These are phyloP conservation scores for Oreamnos americanus DNA, from an alignment of 2,113 vertebrate genomes.

Conservation along the genomic window DNA sequence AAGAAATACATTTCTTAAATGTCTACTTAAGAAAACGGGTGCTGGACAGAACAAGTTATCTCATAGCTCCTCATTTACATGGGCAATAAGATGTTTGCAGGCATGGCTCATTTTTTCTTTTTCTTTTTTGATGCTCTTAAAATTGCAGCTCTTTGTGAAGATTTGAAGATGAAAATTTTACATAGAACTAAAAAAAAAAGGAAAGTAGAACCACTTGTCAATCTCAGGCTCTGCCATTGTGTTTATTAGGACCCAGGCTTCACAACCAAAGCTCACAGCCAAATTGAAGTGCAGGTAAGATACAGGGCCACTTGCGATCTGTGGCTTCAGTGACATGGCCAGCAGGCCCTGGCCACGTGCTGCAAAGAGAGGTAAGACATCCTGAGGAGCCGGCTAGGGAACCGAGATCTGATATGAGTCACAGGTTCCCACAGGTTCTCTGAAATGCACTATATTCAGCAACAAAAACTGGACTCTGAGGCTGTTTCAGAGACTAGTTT, in stretches of 20 bases:
- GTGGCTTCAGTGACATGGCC: not conserved
- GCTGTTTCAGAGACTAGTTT: not conserved
- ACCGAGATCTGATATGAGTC: not conserved
- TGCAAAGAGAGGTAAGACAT: accelerated
- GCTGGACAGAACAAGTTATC: not conserved
- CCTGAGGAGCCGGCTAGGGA: not conserved
- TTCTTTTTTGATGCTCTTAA: not conserved
- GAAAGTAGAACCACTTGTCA: not conserved
- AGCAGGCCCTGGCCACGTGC: not conserved
- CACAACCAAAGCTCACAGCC: too few species aligned
- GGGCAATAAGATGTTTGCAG: not conserved
- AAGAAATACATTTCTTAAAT: not conserved
- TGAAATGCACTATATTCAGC: not conserved
- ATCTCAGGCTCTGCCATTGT: not conserved
- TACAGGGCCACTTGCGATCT: accelerated
- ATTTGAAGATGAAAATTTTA: not conserved
- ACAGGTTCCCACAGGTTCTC: not conserved
- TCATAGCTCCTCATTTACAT: not conserved
- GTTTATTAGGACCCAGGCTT: not conserved
- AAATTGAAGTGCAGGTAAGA: accelerated
- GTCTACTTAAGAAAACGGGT: not conserved
- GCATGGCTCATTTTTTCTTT: not conserved
- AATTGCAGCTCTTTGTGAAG: not conserved
- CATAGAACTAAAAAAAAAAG: not conserved
- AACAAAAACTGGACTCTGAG: not conserved